Base-by-base conservation (phyloP, 2,797 vertebrate species). In the Danio albolineatus region DNA sequence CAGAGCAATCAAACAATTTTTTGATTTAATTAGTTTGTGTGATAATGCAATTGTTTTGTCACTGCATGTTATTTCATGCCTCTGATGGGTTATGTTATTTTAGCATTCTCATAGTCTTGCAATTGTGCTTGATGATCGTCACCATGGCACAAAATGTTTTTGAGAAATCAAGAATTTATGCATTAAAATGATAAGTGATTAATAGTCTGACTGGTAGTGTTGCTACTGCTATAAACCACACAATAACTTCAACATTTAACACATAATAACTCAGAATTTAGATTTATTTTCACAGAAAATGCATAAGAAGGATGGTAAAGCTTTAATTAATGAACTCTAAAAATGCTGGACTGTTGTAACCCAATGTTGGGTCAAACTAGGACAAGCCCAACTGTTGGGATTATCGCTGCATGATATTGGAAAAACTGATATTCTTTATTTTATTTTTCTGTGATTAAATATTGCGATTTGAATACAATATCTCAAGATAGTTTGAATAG, bases 1-100 rank as follows among this genome's bases (percentile, higher is more conserved):
- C 13, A 70, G 41, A 57, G 28, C 19, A 28, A 59, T 69, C 39
- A 69, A 44, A 48, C 21, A 46, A 76, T 48, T 57, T 59, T n/a
- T 69, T 72, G 28, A 21, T 57, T n/a, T 57, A 56, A 57, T 19
- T 57, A 56, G 7, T 36, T 28, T 57, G 17, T 44, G 7, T 72
- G 39, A 56, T 72, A 5, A 57, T 57, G 38, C 54, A 28, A 28
- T 70, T 39, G 10, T 53, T 51, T 69, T 51, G 4, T 69, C 38
- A 49, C 14, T 2, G 16, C 8, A n/a, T 49, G 19, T 16, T 67
- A 10, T 28, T 69, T 10, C 2, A 38, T 14, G 28, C 1, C 13
- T 51, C 66, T 51, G 2, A 38, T 51, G 12, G 28, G 66, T 51
- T 17, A 17, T 28, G 5, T 53, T 59, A 28, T 17, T 28, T 38